phyloP scores from a whole-genome alignment of 2,888 invertebrate species.

The Anoncus sp. region DNA sequence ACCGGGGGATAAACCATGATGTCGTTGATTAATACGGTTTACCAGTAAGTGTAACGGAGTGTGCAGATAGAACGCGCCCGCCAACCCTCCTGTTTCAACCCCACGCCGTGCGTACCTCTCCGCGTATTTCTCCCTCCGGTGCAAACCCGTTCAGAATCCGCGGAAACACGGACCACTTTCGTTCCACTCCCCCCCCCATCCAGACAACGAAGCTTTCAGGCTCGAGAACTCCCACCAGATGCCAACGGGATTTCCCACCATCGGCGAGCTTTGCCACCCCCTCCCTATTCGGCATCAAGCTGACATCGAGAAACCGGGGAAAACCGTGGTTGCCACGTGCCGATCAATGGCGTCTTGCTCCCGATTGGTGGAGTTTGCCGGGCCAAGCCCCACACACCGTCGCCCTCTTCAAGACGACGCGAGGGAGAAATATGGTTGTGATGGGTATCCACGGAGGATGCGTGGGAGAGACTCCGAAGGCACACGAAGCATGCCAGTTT shows the following conservation, averaged over 20 bases:
- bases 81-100: constrained; percentile 57
- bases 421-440: constrained; percentile 35
- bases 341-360: constrained; percentile 83
- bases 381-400: constrained; percentile 75
- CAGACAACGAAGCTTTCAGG: constrained; percentile 39
- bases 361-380: constrained; percentile 79
- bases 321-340: constrained; percentile 81
- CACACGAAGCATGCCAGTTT: background rate
- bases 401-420: constrained; percentile 63
- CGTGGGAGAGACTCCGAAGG: constrained; percentile 16
- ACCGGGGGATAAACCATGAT: constrained; percentile 81
- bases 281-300: constrained; percentile 14
- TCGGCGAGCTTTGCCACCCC: constrained; percentile 31
- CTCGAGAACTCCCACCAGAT: constrained; percentile 48
- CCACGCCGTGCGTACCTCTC: constrained; percentile 50
- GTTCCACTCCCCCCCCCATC: constrained; percentile 27
- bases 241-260: constrained; percentile 33
- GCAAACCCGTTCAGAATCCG: constrained; percentile 47
- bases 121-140: constrained; percentile 56
- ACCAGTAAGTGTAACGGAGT: constrained; percentile 84
- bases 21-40: constrained; percentile 84
- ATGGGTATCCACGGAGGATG: constrained; percentile 17
- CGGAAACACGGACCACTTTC: constrained; percentile 53
- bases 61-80: constrained; percentile 78
- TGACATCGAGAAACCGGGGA: constrained; percentile 44